Evolutionary conservation across 2,888 invertebrate genomes (phyloP), one percentile per base, ranked within the genome.

Genomic region (Leptothorax acervorum): DNA sequence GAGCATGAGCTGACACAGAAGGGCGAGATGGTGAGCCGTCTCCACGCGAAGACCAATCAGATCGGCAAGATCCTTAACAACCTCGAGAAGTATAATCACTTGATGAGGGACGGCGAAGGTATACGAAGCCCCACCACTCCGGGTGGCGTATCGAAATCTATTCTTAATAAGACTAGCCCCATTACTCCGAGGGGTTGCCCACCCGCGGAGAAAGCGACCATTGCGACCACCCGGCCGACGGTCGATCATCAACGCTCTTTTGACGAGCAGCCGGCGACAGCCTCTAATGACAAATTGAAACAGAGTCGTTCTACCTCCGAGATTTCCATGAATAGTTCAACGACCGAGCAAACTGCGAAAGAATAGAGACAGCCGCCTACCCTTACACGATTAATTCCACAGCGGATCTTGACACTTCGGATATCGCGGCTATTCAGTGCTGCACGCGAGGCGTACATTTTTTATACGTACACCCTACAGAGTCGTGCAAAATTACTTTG

Each of bases 1-100:
- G 99, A 99, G 96, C 97, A 97, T 96, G 98, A 99, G 95, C 96
- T 99, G 95, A 98, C 98, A 93, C 98, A 99, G 96, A 99, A 99
- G 95, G 98, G 98, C 93, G 98, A 99, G 96, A 97, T 99, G 97
- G 99, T 99, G 93, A 97, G 97, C 95, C 97, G 98, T 93, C 97
- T 99, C 92, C 99, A 99, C 95, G 97, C 97, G 93, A 99, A 99
- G 96, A 98, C 99, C 92, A 97, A 98, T 94, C 98, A 99, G 95
- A 98, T 99, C 95, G 98, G 98, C 95, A 97, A 98, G 96, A 97
- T 98, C 95, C 97, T 98, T 92, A 97, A 97, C 96, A 98, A 98
- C 95, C 96, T 98, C 94, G 98, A 98, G 96, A 98, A 97, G 96
- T 97, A 97, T 95, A 97, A 97, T 95, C 97, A 97, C 94, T 96